These are phyloP conservation scores for Dioctria linearis DNA, from an alignment of 2,888 invertebrate species.

Conservation along the genomic window DNA sequence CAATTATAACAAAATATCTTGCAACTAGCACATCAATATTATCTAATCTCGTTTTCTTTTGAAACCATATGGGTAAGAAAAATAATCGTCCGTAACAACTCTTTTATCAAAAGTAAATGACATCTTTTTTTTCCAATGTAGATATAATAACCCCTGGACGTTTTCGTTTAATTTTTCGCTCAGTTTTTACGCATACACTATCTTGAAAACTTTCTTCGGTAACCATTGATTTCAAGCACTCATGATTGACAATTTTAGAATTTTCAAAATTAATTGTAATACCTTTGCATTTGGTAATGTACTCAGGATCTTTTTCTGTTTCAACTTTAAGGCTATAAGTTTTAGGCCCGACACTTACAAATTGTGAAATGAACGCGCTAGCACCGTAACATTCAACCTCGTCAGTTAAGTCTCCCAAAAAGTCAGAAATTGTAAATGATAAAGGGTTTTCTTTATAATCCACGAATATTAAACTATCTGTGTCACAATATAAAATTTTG, in stretches of 20 bases:
- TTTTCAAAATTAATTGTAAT: too few species aligned
- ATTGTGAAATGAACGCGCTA: conserved; percentile 44
- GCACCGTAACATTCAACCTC: conserved; percentile 27
- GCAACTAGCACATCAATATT: neutral
- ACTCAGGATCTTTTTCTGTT: neutral
- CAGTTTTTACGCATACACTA: conserved; percentile 8
- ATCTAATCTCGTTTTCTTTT: conserved; percentile 2
- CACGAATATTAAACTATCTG: conserved; percentile 21
- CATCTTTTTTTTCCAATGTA: conserved; percentile 13
- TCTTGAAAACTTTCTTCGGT: conserved; percentile 8
- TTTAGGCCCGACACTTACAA: conserved; percentile 33
- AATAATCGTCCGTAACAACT: conserved; percentile 20
- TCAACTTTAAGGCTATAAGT: conserved; percentile 33
- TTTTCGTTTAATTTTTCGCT: conserved; percentile 26
- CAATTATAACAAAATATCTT: conserved; percentile 4
- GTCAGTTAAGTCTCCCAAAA: conserved; percentile 35
- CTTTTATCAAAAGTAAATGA: conserved; percentile 31
- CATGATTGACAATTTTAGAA: too few species aligned
- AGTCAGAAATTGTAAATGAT: neutral
- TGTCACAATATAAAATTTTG: conserved; percentile 25
- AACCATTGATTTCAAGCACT: neutral
- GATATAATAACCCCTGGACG: conserved; percentile 33
- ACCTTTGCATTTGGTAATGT: too few species aligned
- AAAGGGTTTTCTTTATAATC: conserved; percentile 13
- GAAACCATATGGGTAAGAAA: conserved; percentile 10